Conservation (phyloP, 2,888 invertebrate genomes). For the Yponomeuta sedellus region DNA sequence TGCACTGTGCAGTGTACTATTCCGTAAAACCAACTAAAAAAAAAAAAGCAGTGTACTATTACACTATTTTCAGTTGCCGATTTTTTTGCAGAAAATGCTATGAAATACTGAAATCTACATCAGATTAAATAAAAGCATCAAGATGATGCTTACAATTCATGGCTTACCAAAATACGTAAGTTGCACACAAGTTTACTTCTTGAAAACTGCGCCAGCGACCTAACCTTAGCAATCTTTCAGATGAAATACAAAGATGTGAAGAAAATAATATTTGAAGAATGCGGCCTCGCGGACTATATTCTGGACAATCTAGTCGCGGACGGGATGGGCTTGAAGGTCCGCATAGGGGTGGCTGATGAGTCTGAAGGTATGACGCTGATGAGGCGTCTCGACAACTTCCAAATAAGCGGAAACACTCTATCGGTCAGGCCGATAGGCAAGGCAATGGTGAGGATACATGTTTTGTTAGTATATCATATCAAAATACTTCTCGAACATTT, state of each 20-base stretch:
- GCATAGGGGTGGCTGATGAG: slow-evolving; percentile 52
- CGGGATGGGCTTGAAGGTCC: slow-evolving; percentile 45
- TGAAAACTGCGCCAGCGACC: not conserved
- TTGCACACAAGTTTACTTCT: not conserved
- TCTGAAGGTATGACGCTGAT: slow-evolving; percentile 47
- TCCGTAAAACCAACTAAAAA: no score
- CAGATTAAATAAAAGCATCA: not conserved
- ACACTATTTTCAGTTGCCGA: no score
- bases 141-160: slow-evolving; percentile 17
- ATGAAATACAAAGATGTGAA: slow-evolving; percentile 57
- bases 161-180: slow-evolving; percentile 10
- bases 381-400: slow-evolving; percentile 52
- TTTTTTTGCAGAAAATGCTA: not conserved
- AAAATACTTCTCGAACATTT: not conserved
- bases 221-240: slow-evolving; percentile 33
- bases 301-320: slow-evolving; percentile 50
- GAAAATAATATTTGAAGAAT: slow-evolving; percentile 47
- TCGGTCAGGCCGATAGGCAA: slow-evolving; percentile 49
- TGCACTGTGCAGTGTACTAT: no score
- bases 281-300: slow-evolving; percentile 54
- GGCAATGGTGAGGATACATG: slow-evolving; percentile 24
- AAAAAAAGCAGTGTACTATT: no score
- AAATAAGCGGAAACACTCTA: slow-evolving; percentile 40
- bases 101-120: not conserved
- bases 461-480: no score